Conservation (phyloP, 2,797 vertebrate genomes). For the Oreochromis grahami region DNA sequence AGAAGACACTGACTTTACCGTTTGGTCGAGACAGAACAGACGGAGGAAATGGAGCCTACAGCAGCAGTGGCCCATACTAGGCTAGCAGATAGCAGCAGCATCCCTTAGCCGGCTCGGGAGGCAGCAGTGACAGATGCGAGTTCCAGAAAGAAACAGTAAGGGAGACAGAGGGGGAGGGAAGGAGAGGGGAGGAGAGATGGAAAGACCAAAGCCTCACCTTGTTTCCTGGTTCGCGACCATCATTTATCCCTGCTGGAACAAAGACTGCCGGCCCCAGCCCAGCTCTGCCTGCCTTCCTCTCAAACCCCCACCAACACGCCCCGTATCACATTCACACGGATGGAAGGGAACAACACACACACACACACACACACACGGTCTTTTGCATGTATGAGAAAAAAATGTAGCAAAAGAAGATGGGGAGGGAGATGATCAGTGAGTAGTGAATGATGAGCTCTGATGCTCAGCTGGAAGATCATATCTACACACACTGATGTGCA, state of each 20-base stretch:
- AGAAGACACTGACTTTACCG: slow-evolving; percentile 75
- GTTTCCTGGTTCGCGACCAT: slow-evolving; percentile 46
- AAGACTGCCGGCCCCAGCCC: slow-evolving; percentile 54
- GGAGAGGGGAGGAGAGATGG: slow-evolving; percentile 34
- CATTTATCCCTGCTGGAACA: slow-evolving; percentile 63
- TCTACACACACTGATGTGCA: not conserved
- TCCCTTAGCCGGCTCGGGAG: slow-evolving; percentile 60
- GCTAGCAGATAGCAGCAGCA: slow-evolving; percentile 57
- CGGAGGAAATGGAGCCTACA: slow-evolving; percentile 77
- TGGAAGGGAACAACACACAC: not conserved
- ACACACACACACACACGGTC: not conserved
- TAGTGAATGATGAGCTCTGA: slow-evolving; percentile 16
- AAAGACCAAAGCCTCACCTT: slow-evolving; percentile 69
- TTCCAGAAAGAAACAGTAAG: slow-evolving; percentile 23
- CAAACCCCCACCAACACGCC: slow-evolving; percentile 42
- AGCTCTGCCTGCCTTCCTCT: slow-evolving; percentile 42
- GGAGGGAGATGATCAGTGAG: slow-evolving; percentile 42
- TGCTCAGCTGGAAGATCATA: not conserved
- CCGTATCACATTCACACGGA: slow-evolving; percentile 28
- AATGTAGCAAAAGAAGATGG: slow-evolving; percentile 2
- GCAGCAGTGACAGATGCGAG: slow-evolving; percentile 21
- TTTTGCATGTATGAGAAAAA: not conserved
- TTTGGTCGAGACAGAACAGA: slow-evolving; percentile 80
- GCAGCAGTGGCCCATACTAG: slow-evolving; percentile 81
- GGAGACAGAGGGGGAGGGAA: not conserved